Base-by-base conservation (phyloP, 2,797 vertebrate species). In the Chanos chanos region DNA sequence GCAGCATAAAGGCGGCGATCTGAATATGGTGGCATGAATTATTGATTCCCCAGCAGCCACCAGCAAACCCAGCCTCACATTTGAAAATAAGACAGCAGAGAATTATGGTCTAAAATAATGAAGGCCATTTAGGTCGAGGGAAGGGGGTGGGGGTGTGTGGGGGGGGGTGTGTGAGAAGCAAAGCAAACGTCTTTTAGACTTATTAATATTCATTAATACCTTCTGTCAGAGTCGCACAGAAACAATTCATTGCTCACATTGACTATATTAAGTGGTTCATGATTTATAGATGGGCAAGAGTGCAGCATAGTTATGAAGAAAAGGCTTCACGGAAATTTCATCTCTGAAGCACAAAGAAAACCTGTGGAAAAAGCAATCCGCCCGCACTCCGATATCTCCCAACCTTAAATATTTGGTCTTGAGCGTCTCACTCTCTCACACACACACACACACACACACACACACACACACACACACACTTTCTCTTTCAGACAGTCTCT, bases 141-240 rank as follows among this genome's bases (percentile, higher is more conserved):
- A 47, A 54, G 0, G 12, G 5, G 5, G 41, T 18, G n/a, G 5
- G 30, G 21, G 25, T 39, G 48, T 16, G 34, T 12, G 54, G 43
- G 59, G 7, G 28, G 8, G 15, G 5, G 21, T 39, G 13, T 7
- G 50, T 28, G 53, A 19, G 57, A n/a, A 27, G 54, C 48, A 53
- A 70, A 70, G 73, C 72, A 64, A 68, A 71, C 54, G 15, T 68
- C 53, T 64, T 73, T 79, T 75, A 53, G 58, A 22, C 76, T 56
- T 78, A 82, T 88, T 84, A 86, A 89, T 87, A 86, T 87, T 86
- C 83, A 86, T 87, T 85, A 86, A 81, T 75, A 74, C 59, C 63
- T 65, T 71, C 80, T 81, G 78, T 83, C 83, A 83, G 52, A 24
- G 75, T 72, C 44, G 73, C 74, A 68, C 47, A 71, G 82, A 77